Evolutionary conservation across 2,888 invertebrate genomes (phyloP), one percentile per base, ranked within the genome.

Genomic region (Mylabris sibirica): DNA sequence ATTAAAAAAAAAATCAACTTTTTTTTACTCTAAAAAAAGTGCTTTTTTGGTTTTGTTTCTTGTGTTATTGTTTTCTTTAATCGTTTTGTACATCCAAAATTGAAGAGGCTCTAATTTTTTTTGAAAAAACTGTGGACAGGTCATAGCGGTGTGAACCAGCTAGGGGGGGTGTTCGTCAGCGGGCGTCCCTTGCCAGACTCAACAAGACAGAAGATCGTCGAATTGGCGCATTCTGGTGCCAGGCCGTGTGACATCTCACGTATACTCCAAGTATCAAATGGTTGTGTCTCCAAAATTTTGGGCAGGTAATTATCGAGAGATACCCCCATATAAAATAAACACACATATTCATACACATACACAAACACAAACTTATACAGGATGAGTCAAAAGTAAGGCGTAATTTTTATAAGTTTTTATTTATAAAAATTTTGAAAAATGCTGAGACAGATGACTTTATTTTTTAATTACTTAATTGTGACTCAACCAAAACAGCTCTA

Each of bases 141-240:
- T 87, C 98, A 99, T 91, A 98, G 97, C 89, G 99, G 98, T 85
- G 96, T 99, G 87, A 98, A 99, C 91, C 98, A 99, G 90, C 92
- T 99, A 88, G 98, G 98, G 85, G 98, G 99, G 85, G 97, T 98
- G 85, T 99, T 97, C 90, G 98, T 99, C 87, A 97, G 97, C 88
- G 99, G 99, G 76, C 90, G 99, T 78, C 99, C 98, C 76, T 90
- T 99, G 86, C 98, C 98, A 73, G 98, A 99, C 88, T 95, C 96
- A 81, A 99, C 98, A 81, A 90, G 99, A 78, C 98, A 99, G 89
- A 96, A 97, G 90, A 99, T 99, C 82, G 98, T 99, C 81, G 98
- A 99, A 88, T 88, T 99, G 85, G 99, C 99, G 76, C 98, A 98
- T 88, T 94, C 97, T 62, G 99, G 99, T 69, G 98, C 98, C 72